These are phyloP conservation scores for Rhopalosiphum nymphaeae DNA, from an alignment of 2,888 invertebrate species.

Conservation along the genomic window DNA sequence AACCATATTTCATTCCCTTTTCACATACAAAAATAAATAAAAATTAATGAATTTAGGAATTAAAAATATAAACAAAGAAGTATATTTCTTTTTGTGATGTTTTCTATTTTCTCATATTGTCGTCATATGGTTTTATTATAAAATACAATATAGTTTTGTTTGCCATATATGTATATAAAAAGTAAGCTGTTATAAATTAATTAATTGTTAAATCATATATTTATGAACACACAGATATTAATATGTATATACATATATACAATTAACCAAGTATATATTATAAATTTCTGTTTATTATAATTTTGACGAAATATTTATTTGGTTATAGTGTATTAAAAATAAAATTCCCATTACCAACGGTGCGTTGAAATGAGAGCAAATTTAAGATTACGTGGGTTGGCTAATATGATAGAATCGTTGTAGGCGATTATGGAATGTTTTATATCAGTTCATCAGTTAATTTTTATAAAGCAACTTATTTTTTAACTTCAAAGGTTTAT, in stretches of 20 bases:
- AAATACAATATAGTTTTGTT: neutral
- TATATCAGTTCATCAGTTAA: slow-evolving; percentile 5
- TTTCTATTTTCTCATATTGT: neutral
- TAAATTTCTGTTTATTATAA: neutral
- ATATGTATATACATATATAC: neutral
- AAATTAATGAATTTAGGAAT: neutral
- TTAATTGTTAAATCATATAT: neutral
- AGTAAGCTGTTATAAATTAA: neutral
- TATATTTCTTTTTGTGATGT: neutral
- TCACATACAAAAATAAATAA: neutral
- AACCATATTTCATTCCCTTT: neutral
- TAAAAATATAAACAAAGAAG: neutral
- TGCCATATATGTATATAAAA: neutral
- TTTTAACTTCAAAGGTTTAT: neutral
- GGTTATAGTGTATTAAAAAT: slow-evolving; percentile 1
- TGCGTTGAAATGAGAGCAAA: slow-evolving; percentile 25
- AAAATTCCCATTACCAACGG: neutral
- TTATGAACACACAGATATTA: neutral
- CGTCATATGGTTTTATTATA: neutral
- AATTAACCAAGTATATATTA: neutral
- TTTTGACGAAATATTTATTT: slow-evolving; percentile 9
- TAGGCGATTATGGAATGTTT: slow-evolving; percentile 28
- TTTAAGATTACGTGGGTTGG: neutral
- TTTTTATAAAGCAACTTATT: neutral
- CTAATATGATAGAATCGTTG: slow-evolving; percentile 3